Percentiles rank a stretch among this genome's conserved stretches.
phyloP scores from a whole-genome alignment of 2,888 invertebrate species.

The Metopia argyrocephala region DNA sequence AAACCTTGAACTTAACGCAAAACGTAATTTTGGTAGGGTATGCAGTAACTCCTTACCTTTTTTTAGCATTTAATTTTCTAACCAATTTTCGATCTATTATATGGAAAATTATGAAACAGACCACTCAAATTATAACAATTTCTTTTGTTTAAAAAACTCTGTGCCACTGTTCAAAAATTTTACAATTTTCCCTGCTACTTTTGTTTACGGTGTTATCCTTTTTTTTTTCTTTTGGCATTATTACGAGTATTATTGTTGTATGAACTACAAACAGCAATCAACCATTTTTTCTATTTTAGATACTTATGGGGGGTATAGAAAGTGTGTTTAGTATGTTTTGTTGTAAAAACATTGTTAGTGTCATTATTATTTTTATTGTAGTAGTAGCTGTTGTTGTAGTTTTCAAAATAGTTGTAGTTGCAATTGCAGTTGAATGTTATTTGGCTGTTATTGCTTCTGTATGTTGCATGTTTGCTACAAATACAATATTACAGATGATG shows the following conservation, averaged over 20 bases:
- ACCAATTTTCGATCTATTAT: no score
- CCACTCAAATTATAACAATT: no score
- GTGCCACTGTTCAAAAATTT: neutral
- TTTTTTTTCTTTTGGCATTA: no score
- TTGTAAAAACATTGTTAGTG: slow-evolving; percentile 39
- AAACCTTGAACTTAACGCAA: no score
- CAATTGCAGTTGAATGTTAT: slow-evolving; percentile 33
- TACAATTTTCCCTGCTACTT: neutral
- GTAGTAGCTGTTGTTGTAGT: slow-evolving; percentile 17
- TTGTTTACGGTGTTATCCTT: neutral
- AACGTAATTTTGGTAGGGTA: no score
- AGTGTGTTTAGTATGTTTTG: slow-evolving; percentile 36
- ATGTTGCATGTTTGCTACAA: slow-evolving; percentile 58
- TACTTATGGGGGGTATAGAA: neutral
- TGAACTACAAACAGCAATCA: neutral
- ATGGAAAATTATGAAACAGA: no score
- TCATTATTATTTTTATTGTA: slow-evolving; percentile 1
- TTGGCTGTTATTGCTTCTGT: slow-evolving; percentile 59
- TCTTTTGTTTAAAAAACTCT: neutral
- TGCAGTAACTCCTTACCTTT: no score
- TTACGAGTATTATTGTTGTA: neutral
- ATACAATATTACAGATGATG: slow-evolving; percentile 12
- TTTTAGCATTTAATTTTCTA: no score
- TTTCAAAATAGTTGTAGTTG: neutral
- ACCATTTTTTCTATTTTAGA: neutral